A percentile compares a stretch with the other conserved stretches of the same genome.
Evolutionary conservation across 2,888 invertebrate genomes (phyloP).

Genomic region (Oeneis ivallda): DNA sequence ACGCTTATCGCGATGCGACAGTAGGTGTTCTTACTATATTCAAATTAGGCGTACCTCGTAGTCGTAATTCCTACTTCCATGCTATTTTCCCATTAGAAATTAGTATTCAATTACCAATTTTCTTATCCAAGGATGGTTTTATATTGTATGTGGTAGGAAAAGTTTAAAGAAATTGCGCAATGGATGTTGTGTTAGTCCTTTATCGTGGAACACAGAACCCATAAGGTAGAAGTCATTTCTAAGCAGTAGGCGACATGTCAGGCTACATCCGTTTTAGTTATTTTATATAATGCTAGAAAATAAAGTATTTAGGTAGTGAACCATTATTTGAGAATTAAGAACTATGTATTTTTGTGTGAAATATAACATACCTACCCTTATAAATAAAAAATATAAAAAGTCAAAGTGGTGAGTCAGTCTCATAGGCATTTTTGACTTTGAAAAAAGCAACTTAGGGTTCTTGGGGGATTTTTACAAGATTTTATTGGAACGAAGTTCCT

Average conservation of each 20-base stretch:
- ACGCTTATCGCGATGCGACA: conserved; percentile 34
- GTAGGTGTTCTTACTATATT: conserved; percentile 12
- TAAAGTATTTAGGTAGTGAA: not conserved
- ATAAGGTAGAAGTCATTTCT: conserved; percentile 2
- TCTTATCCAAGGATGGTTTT: not conserved
- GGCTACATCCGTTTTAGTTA: conserved; percentile 16
- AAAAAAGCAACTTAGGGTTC: not conserved
- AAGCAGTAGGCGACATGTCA: conserved; percentile 23
- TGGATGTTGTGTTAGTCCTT: not conserved
- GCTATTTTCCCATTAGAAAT: not conserved
- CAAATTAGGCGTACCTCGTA: conserved; percentile 28
- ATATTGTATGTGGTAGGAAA: not conserved
- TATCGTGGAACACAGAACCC: not conserved
- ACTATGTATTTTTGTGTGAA: not conserved
- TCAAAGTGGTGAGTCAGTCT: too few species aligned
- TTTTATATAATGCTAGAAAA: conserved; percentile 13
- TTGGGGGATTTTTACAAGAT: too few species aligned
- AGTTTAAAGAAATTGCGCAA: not conserved
- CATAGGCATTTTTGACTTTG: not conserved
- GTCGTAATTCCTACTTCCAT: too few species aligned
- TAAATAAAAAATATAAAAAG: too few species aligned
- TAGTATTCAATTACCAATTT: not conserved
- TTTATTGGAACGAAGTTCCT: too few species aligned
- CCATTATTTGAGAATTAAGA: not conserved
- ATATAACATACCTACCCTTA: not conserved